phyloP scores from a whole-genome alignment of 2,113 vertebrate genomes.

The Phrynosoma blainvillii region DNA sequence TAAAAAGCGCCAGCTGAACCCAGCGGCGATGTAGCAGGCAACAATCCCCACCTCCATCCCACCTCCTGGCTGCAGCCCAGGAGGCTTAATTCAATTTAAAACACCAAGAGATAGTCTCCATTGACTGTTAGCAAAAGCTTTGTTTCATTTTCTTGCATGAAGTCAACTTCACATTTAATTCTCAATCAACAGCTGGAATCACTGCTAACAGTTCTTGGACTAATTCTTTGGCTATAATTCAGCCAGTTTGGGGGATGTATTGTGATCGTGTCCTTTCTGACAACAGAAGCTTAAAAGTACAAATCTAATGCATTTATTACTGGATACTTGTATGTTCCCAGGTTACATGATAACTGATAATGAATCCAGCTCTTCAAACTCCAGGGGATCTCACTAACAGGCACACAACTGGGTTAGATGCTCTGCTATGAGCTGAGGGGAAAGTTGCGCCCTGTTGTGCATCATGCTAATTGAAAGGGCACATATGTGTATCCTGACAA shows the following conservation, averaged over 20 bases:
- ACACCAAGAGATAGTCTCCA: no score
- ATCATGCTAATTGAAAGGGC: conserved; percentile 16
- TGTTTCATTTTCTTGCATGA: conserved; percentile 28
- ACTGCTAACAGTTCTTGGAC: conserved; percentile 52
- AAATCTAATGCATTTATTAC: conserved; percentile 64
- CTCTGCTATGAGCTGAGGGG: conserved; percentile 61
- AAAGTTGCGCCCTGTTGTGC: conserved; percentile 37
- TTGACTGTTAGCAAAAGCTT: neutral
- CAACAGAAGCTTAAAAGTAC: conserved; percentile 57
- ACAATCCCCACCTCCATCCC: no score
- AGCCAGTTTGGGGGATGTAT: conserved; percentile 43
- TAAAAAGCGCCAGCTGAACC: no score
- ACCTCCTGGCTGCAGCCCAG: no score
- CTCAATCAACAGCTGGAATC: conserved; percentile 35
- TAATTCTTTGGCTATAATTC: conserved; percentile 58
- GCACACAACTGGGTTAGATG: conserved; percentile 66
- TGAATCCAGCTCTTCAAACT: conserved; percentile 71
- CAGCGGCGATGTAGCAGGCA: no score
- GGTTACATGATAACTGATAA: conserved; percentile 71
- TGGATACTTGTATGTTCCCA: conserved; percentile 68
- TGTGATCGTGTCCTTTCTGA: conserved; percentile 58
- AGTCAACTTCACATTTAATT: conserved; percentile 32
- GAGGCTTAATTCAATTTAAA: no score
- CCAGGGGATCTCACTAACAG: conserved; percentile 70
- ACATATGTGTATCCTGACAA: neutral